Conservation (phyloP, 1,140 invertebrate species). For the Cheumatopsyche charites region DNA sequence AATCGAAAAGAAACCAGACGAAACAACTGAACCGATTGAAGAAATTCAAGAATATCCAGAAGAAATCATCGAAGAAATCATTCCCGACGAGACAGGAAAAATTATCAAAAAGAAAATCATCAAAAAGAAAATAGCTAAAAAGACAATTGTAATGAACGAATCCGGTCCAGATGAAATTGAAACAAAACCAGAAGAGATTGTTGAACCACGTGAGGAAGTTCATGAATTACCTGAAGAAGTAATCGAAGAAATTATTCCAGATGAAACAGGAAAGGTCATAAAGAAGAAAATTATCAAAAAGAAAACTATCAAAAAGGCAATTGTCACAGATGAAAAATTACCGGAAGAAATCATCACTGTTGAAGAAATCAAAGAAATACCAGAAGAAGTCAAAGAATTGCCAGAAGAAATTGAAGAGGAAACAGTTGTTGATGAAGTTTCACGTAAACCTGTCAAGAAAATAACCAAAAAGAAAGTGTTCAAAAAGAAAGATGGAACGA, state of each 20-base stretch:
- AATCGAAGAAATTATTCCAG: slow-evolving; percentile 19
- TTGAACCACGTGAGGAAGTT: slow-evolving; percentile 48
- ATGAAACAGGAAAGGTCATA: slow-evolving; percentile 47
- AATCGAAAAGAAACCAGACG: neutral
- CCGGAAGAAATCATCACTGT: neutral
- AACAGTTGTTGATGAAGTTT: slow-evolving; percentile 51
- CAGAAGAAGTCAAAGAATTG: slow-evolving; percentile 51
- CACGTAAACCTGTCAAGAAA: slow-evolving; percentile 41
- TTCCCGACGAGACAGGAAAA: slow-evolving; percentile 52
- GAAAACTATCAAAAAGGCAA: slow-evolving; percentile 45
- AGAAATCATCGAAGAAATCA: slow-evolving; percentile 48
- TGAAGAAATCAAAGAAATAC: slow-evolving; percentile 10
- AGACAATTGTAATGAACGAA: slow-evolving; percentile 37
- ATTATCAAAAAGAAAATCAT: slow-evolving; percentile 37
- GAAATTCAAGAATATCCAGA: neutral
- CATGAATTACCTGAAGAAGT: slow-evolving; percentile 31
- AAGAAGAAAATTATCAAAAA: slow-evolving; percentile 47
- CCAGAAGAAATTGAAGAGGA: slow-evolving; percentile 57
- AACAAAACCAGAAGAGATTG: slow-evolving; percentile 30
- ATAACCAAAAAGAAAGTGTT: slow-evolving; percentile 51
- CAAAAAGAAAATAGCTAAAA: slow-evolving; percentile 45
- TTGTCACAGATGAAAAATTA: slow-evolving; percentile 29
- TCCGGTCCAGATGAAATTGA: slow-evolving; percentile 17
- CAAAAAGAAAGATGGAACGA: slow-evolving; percentile 49
- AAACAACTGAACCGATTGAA: slow-evolving; percentile 33